Percentiles rank a stretch among this genome's conserved stretches.
Evolutionary conservation across 2,888 invertebrate genomes (phyloP).

Genomic region (Cephus pulcher): DNA sequence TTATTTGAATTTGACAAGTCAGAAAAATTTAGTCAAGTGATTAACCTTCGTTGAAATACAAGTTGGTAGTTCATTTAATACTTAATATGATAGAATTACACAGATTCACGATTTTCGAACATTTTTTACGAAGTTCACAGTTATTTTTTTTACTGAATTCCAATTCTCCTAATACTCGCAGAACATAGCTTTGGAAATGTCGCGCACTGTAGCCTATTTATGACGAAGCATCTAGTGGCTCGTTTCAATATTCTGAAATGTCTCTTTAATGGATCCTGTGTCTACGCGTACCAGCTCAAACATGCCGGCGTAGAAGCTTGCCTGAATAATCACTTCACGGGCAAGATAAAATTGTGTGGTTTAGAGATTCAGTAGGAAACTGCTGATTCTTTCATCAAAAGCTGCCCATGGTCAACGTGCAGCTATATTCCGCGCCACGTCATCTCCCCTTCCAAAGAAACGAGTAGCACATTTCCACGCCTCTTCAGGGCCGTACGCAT

Average conservation of each 20-base stretch:
- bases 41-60: background rate
- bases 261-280: background rate
- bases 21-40: background rate
- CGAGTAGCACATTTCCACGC: conserved; percentile 14
- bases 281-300: background rate
- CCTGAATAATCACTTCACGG: background rate
- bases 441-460: conserved; percentile 18
- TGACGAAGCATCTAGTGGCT: background rate
- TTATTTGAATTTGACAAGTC: background rate
- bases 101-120: background rate
- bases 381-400: conserved; percentile 5
- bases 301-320: background rate
- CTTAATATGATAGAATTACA: background rate
- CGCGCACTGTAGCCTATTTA: background rate
- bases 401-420: conserved; percentile 10
- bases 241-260: background rate
- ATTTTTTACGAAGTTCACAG: background rate
- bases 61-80: background rate
- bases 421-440: conserved; percentile 20
- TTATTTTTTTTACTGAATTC: background rate
- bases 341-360: background rate
- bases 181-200: background rate
- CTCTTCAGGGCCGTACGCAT: conserved; percentile 6
- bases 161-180: background rate
- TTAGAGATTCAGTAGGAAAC: conserved; percentile 3